Conservation (phyloP, 2,797 vertebrate species). For the Tinamus major region DNA sequence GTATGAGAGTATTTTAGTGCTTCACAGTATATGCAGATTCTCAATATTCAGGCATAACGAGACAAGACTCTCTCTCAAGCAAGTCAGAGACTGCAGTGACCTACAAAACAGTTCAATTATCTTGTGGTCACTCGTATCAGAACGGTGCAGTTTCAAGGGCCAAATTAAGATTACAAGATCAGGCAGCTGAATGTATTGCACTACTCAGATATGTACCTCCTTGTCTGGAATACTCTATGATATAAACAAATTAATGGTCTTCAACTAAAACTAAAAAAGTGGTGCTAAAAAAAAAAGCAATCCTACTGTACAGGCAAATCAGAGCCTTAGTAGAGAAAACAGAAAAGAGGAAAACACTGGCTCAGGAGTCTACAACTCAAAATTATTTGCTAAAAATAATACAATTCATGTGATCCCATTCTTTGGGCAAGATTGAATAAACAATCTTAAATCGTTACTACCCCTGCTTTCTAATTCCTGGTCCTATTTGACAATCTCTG, state of each 20-base stretch:
- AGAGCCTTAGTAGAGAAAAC: neutral
- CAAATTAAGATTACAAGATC: conserved; percentile 6
- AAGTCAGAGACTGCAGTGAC: conserved; percentile 20
- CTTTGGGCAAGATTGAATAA: neutral
- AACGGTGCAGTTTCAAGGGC: conserved; percentile 9
- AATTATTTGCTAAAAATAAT: conserved; percentile 1
- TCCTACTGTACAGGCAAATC: neutral
- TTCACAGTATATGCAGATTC: conserved; percentile 21
- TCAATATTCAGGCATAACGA: neutral
- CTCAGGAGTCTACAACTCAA: neutral
- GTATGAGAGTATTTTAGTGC: conserved; percentile 10
- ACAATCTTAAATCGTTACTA: neutral
- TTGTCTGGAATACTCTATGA: neutral
- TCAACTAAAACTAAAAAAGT: neutral
- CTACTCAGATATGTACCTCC: neutral
- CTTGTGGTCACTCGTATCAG: neutral
- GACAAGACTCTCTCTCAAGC: neutral
- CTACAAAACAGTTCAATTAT: conserved; percentile 2
- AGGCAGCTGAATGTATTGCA: neutral
- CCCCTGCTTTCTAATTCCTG: neutral
- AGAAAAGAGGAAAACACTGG: neutral
- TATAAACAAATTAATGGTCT: neutral
- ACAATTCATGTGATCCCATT: neutral
- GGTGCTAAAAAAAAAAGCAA: neutral
- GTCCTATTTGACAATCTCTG: neutral